Base-by-base conservation (phyloP, 2,113 vertebrate species). In the Sitta europaea region DNA sequence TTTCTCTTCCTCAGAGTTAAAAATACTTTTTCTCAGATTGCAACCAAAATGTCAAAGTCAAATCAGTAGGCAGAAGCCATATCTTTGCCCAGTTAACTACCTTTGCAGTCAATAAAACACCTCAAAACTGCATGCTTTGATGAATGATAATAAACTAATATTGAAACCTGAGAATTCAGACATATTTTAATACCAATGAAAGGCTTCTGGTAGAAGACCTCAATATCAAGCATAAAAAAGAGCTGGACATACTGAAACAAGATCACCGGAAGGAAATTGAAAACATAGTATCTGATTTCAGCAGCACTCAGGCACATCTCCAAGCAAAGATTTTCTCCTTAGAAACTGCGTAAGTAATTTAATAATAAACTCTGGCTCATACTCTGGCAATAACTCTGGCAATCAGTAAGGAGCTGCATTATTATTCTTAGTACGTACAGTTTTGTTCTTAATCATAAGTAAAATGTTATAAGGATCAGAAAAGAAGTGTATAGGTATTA, bases 301-400 rank as follows among this genome's bases (percentile, higher is more conserved):
- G 98, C 97, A 97, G 96, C 11, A 97, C 98, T 27, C 98, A 98
- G 96, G 98, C 98, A 77, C 97, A 98, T 92, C 98, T 99, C 79
- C 99, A 99, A 97, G 97, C 98, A 86, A 98, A 98, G 88, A 98
- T 99, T 45, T 98, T 98, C 80, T 98, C 98, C 94, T 96, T 99
- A 98, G 98, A 99, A 98, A 98, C 98, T 1, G 98, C 98, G 98
- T 99, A 97, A 98, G 97, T 94, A 38, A 77, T 81, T 94, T 61
- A 58, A 66, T 20, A 88, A 93, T 74, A 80, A 93, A 38, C 63
- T 90, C 70, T 75, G 33, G 38, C 62, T 83, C 22, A 38, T 58
- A n/a, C 27, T 73, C 27, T 73, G 38, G 27, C 61, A 92, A 38
- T n/a, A n/a, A n/a, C n/a, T n/a, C n/a, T n/a, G n/a, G n/a, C n/a